Percentiles rank a stretch among this genome's conserved stretches.
These are phyloP conservation scores for Dermochelys coriacea DNA, from an alignment of 2,797 vertebrate species.

Conservation along the genomic window DNA sequence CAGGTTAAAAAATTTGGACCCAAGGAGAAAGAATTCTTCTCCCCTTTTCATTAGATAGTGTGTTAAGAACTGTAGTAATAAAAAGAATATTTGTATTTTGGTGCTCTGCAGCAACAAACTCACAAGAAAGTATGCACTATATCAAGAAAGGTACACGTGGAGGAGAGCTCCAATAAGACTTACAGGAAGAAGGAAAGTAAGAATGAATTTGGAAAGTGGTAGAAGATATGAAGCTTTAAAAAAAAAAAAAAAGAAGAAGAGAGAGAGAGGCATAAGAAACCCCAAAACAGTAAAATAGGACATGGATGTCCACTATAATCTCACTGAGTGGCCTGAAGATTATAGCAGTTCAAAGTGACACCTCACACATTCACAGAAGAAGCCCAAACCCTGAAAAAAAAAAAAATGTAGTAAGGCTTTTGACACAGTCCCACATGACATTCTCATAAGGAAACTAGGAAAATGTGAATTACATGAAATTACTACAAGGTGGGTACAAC, in stretches of 20 bases:
- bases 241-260: not conserved
- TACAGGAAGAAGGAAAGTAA: not conserved
- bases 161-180: not conserved
- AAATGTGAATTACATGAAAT: not conserved
- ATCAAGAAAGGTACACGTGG: not conserved
- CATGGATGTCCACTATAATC: rapidly evolving
- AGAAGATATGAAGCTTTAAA: not conserved
- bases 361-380: not conserved
- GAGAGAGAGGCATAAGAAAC: not conserved
- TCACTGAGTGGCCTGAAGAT: not conserved
- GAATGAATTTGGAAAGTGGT: not conserved
- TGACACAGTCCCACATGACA: not conserved
- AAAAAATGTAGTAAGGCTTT: not conserved
- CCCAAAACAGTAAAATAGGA: not conserved
- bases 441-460: not conserved
- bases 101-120: not conserved
- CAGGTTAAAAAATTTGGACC: not conserved
- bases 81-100: not conserved
- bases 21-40: not conserved
- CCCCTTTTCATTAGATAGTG: not conserved
- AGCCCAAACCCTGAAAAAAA: not conserved
- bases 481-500: not conserved
- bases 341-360: not conserved
- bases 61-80: not conserved
- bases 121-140: not conserved